These are phyloP conservation scores for Osmoderma eremita DNA, from an alignment of 2,888 invertebrate species.

Conservation along the genomic window DNA sequence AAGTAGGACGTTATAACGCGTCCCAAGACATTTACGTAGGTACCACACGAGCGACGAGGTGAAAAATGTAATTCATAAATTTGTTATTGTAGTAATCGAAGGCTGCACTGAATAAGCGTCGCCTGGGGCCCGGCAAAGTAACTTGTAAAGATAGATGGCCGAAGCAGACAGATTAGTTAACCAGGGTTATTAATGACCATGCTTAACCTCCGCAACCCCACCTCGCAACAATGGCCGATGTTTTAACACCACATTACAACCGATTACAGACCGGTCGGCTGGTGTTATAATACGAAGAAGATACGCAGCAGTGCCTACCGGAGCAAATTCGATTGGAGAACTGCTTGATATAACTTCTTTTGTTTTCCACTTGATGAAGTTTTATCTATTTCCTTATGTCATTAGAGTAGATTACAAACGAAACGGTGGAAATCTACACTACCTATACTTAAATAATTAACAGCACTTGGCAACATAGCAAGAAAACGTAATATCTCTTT, in stretches of 20 bases:
- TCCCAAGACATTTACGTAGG: not conserved
- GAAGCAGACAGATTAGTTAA: conserved; percentile 72
- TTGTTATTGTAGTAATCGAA: conserved; percentile 60
- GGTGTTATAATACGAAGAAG: conserved; percentile 13
- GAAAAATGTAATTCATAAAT: conserved; percentile 57
- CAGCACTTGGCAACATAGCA: too few species aligned
- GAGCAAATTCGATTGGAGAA: conserved; percentile 12
- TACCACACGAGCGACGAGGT: not conserved
- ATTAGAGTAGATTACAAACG: conserved; percentile 9
- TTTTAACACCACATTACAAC: conserved; percentile 64
- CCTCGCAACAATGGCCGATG: conserved; percentile 62
- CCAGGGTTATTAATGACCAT: conserved; percentile 72
- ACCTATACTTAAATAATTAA: too few species aligned
- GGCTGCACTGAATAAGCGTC: conserved; percentile 57
- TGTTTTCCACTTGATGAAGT: conserved; percentile 8
- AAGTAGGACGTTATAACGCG: too few species aligned
- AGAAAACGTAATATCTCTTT: too few species aligned
- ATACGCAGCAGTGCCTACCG: conserved; percentile 1
- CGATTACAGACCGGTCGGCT: conserved; percentile 59
- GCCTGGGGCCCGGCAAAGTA: conserved; percentile 60
- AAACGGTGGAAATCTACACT: too few species aligned
- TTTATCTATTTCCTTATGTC: conserved; percentile 8
- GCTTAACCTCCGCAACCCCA: conserved; percentile 66
- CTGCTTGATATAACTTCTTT: not conserved
- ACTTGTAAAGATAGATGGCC: conserved; percentile 66